Evolutionary conservation across 1,140 invertebrate genomes (phyloP).

Genomic region (Drosophila oshimai): DNA sequence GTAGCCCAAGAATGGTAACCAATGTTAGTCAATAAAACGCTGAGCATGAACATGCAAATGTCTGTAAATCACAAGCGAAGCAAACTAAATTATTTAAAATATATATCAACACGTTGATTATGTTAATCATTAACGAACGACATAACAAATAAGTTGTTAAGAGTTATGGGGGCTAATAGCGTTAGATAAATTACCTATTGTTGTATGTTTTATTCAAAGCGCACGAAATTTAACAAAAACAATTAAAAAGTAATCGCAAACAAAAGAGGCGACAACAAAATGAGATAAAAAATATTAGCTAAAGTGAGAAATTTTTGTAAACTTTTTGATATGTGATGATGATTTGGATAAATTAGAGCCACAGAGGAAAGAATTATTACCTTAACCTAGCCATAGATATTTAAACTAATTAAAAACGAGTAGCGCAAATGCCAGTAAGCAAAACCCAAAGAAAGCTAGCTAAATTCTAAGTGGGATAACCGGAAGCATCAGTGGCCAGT

Average conservation of each 20-base stretch:
- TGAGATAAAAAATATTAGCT: conserved; percentile 43
- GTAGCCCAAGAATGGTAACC: conserved; percentile 17
- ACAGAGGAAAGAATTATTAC: conserved; percentile 48
- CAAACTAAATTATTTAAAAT: conserved; percentile 26
- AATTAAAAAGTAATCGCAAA: conserved; percentile 27
- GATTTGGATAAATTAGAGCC: conserved; percentile 74
- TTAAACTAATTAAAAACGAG: conserved; percentile 50
- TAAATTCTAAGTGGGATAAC: conserved; percentile 24
- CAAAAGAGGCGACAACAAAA: conserved; percentile 16
- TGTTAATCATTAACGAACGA: conserved; percentile 58
- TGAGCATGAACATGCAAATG: conserved; percentile 1
- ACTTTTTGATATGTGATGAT: conserved; percentile 81
- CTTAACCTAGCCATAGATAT: conserved; percentile 67
- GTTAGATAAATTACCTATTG: conserved; percentile 54
- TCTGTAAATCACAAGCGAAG: conserved; percentile 26
- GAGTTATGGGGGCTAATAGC: neutral
- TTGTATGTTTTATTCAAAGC: conserved; percentile 76
- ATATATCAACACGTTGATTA: conserved; percentile 67
- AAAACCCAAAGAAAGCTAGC: conserved; percentile 37
- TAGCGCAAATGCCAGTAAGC: conserved; percentile 39
- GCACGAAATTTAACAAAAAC: conserved; percentile 57
- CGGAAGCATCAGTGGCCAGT: conserved; percentile 25
- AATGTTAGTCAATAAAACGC: conserved; percentile 43
- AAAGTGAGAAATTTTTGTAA: conserved; percentile 75
- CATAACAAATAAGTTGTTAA: conserved; percentile 65